Evolutionary conservation across 2,888 invertebrate species (phyloP).

Genomic region (Lepidochrysops patricia): DNA sequence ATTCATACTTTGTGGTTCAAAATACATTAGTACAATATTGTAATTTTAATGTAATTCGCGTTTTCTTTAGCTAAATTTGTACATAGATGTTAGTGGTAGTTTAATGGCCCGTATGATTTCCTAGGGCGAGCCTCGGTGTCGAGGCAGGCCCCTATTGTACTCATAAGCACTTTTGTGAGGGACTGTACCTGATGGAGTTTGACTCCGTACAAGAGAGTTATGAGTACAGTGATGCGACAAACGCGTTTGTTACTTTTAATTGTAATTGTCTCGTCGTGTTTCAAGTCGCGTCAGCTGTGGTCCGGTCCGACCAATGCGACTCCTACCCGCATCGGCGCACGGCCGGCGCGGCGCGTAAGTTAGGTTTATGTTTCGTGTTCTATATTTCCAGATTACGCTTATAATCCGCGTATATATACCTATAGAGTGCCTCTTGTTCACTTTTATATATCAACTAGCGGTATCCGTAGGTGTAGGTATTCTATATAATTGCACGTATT

Average conservation of each 20-base stretch:
- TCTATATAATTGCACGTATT: constrained; percentile 50
- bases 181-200: constrained; percentile 17
- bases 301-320: neutral
- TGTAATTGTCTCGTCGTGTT: constrained; percentile 18
- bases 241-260: constrained; percentile 36
- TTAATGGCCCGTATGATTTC: constrained; percentile 36
- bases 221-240: neutral
- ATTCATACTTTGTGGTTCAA: constrained; percentile 55
- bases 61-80: constrained; percentile 43
- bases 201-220: neutral
- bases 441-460: constrained; percentile 71
- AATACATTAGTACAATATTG: constrained; percentile 44
- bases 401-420: constrained; percentile 70
- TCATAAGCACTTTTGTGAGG: constrained; percentile 37
- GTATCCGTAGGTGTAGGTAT: constrained; percentile 44
- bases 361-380: constrained; percentile 49
- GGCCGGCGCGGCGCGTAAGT: constrained; percentile 31
- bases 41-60: constrained; percentile 40
- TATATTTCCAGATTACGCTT: constrained; percentile 69
- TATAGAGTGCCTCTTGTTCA: constrained; percentile 76
- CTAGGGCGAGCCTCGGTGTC: constrained; percentile 36
- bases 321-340: constrained; percentile 11
- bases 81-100: constrained; percentile 63
- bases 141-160: constrained; percentile 33
- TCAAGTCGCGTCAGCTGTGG: constrained; percentile 19